Evolutionary conservation across 2,113 vertebrate genomes (phyloP), one percentile per base, ranked within the genome.

Genomic region (Speoplatyrhinus poulsoni): DNA sequence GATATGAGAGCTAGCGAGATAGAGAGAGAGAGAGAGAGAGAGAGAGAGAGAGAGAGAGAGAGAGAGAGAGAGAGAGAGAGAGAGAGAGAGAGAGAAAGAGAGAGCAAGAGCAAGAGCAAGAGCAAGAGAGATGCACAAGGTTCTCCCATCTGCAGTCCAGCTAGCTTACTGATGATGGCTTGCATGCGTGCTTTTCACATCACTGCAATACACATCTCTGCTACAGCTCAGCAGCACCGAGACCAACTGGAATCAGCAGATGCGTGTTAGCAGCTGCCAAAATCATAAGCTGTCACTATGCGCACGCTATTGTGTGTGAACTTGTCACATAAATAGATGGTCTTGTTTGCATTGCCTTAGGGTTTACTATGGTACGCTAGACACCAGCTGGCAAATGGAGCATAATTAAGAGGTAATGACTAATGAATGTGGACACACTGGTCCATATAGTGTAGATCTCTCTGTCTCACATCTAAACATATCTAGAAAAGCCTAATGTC

Each of bases 141-240:
- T 56, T 15, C 50, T 19, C 12, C 67, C 65, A 75, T 17, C 56
- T 80, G 87, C 11, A 59, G 73, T 58, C 58, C 6, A 12, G 32
- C 60, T 65, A 65, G 75, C 75, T 71, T 85, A 77, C 84, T 84
- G 76, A 79, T 84, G 76, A 79, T 86, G 79, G 50, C 77, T 56
- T 68, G 26, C 26, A 62, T 48, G 61, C 47, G 48, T 9, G 12
- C 67, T 75, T 33, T 72, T 67, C 81, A 66, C 81, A 68, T 53
- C 64, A 61, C 52, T 3, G 47, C 77, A 26, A 26, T 26, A 26
- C 26, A 26, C 26, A 68, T 53, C 64, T 63, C 52, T 3, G 47
- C 77, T 62, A n/a, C 4, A 3, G 58, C 79, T 62, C 54, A 68
- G 60, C 10, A 9, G 66, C 17, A 76, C 60, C 50, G 61, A 62